Conservation (phyloP, 2,797 vertebrate genomes). For the Anableps anableps region DNA sequence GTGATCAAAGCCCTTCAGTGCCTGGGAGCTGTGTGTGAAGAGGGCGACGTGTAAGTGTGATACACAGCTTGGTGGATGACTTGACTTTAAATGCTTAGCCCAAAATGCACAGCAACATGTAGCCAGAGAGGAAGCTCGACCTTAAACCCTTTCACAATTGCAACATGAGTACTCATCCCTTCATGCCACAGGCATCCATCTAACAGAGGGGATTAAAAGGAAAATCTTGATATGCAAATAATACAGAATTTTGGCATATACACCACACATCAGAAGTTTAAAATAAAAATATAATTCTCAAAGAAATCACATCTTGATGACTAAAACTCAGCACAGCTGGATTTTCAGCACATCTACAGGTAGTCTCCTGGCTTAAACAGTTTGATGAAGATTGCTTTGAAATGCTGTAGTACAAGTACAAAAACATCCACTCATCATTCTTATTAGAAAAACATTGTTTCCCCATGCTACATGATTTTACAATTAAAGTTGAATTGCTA, state of each 20-base stretch:
- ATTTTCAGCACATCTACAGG: background rate
- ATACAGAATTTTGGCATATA: background rate
- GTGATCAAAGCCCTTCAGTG: no score
- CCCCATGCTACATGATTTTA: background rate
- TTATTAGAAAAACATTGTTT: background rate
- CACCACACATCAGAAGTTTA: background rate
- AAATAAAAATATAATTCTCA: background rate
- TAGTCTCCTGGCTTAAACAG: background rate
- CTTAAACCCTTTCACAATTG: no score
- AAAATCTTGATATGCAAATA: background rate
- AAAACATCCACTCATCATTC: background rate
- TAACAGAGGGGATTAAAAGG: background rate
- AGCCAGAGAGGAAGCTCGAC: no score
- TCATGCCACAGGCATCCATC: background rate
- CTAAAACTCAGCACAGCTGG: background rate
- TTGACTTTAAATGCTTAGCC: no score
- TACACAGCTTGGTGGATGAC: no score
- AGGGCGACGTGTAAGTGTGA: no score
- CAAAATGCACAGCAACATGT: no score
- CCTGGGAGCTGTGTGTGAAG: no score
- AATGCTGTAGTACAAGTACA: background rate
- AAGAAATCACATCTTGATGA: background rate
- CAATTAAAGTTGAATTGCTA: background rate
- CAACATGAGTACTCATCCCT: no score
- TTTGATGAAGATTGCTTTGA: background rate